These are phyloP conservation scores for Neodiprion lecontei DNA, from an alignment of 1,140 invertebrate species.

Conservation along the genomic window DNA sequence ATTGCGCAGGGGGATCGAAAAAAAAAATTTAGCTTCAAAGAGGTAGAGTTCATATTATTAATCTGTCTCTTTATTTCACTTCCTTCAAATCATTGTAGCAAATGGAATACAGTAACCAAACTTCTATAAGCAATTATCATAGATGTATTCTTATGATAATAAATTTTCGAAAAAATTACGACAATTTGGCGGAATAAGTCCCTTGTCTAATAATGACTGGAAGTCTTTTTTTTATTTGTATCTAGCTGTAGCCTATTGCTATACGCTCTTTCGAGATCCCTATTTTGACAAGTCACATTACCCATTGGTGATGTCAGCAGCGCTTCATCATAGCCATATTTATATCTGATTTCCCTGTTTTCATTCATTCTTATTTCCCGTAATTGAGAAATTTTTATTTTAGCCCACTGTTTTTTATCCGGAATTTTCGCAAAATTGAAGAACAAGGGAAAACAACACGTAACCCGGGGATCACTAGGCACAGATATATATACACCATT, in stretches of 20 bases:
- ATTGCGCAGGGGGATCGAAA: neutral
- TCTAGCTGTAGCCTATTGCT: conserved; percentile 18
- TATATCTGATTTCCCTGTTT: conserved; percentile 12
- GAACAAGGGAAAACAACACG: neutral
- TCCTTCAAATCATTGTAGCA: neutral
- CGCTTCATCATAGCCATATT: conserved; percentile 15
- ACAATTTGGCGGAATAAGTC: conserved; percentile 19
- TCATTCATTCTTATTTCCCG: conserved; percentile 13
- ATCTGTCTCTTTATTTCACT: neutral
- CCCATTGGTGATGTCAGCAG: conserved; percentile 13
- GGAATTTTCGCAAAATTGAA: conserved; percentile 18
- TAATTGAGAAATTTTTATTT: conserved; percentile 19
- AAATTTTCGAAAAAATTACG: conserved; percentile 18
- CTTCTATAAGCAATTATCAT: neutral
- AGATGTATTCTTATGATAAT: neutral
- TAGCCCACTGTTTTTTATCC: conserved; percentile 18
- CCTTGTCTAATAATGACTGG: conserved; percentile 15
- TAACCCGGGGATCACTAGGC: too few species aligned
- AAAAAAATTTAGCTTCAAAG: neutral
- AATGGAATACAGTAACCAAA: too few species aligned
- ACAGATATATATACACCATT: too few species aligned
- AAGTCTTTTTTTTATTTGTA: conserved; percentile 21
- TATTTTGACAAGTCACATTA: conserved; percentile 9
- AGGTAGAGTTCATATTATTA: neutral
- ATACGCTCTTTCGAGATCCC: conserved; percentile 13